Percentiles rank a stretch among this genome's conserved stretches.
Evolutionary conservation across 1,140 invertebrate genomes (phyloP).

Genomic region (Asbolus verrucosus): DNA sequence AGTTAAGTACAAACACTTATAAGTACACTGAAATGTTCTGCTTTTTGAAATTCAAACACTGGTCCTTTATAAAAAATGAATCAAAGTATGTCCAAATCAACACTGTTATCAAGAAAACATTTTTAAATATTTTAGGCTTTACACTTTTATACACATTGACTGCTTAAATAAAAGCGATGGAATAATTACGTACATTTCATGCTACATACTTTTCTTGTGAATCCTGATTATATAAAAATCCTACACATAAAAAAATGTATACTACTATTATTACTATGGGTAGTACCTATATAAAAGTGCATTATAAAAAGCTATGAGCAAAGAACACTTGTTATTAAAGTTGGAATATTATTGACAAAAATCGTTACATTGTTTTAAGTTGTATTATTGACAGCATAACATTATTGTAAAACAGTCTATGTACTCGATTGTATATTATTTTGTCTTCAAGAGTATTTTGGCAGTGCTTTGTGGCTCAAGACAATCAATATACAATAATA

Average conservation of each 20-base stretch:
- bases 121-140: conserved; percentile 3
- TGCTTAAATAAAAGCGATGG: conserved; percentile 9
- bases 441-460: conserved; percentile 57
- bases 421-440: conserved; percentile 42
- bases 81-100: not conserved
- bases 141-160: conserved; percentile 11
- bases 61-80: conserved; percentile 2
- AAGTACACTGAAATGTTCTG: conserved; percentile 6
- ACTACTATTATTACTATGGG: conserved; percentile 25
- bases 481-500: conserved; percentile 56
- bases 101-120: conserved; percentile 12
- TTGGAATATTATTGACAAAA: conserved; percentile 31
- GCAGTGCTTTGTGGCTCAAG: conserved; percentile 61
- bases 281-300: conserved; percentile 43
- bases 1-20: conserved; percentile 39
- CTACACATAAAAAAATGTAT: conserved; percentile 18
- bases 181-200: conserved; percentile 32
- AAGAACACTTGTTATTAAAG: conserved; percentile 39
- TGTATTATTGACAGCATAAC: conserved; percentile 32
- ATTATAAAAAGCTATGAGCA: conserved; percentile 44
- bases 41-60: conserved; percentile 3
- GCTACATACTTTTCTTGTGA: conserved; percentile 27
- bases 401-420: conserved; percentile 42
- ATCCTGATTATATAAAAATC: not conserved
- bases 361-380: conserved; percentile 20